Percentiles rank a stretch among this genome's conserved stretches.
Conservation (phyloP, 2,113 vertebrate species). For the Phaethornis superciliosus region DNA sequence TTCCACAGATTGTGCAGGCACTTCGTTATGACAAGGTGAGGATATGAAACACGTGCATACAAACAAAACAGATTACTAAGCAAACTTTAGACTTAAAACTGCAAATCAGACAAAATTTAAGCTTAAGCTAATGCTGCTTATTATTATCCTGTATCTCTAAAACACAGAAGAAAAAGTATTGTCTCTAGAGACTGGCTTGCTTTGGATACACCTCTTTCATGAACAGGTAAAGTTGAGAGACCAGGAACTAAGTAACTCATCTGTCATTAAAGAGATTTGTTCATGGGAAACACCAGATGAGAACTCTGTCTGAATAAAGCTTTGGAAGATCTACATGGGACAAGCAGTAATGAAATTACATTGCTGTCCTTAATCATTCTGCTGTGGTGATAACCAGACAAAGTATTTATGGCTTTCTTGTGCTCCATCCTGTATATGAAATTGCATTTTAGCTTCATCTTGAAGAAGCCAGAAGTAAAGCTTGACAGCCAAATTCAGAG, state of each 20-base stretch:
- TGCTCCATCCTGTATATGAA: not conserved
- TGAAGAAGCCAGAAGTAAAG: not conserved
- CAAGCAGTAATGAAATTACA: not conserved
- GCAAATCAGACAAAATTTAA: not conserved
- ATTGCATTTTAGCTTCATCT: not conserved
- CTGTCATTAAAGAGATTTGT: not conserved
- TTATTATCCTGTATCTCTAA: not conserved
- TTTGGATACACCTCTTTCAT: not conserved
- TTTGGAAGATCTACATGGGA: not conserved
- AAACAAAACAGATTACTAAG: not conserved
- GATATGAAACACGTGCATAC: not conserved
- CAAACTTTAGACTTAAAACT: not conserved
- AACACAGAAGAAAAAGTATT: not conserved
- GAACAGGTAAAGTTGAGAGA: not conserved
- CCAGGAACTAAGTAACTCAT: not conserved
- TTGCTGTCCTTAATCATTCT: not conserved
- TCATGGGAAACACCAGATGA: not conserved
- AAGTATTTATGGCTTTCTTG: not conserved
- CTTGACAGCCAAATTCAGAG: not conserved
- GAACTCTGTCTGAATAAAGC: not conserved
- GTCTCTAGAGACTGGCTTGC: not conserved
- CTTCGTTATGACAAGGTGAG: slow-evolving; percentile 96
- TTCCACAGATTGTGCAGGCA: slow-evolving; percentile 96
- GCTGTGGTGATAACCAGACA: not conserved
- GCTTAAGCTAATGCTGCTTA: not conserved